Evolutionary conservation across 1,140 invertebrate genomes (phyloP).

Genomic region (Helicoverpa zea): DNA sequence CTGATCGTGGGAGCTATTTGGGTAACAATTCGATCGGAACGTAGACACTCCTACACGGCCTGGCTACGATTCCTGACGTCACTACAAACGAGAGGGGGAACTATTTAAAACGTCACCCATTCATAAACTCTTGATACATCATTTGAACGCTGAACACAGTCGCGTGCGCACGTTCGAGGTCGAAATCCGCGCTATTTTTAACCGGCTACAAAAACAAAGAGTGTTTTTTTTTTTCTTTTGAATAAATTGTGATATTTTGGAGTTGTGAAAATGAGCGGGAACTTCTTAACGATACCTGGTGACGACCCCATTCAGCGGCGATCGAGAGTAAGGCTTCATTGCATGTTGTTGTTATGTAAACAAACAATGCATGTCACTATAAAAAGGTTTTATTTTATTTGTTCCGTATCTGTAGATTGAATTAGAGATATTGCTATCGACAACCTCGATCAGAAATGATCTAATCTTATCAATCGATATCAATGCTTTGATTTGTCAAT

Average conservation of each 20-base stretch:
- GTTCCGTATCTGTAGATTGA: not conserved
- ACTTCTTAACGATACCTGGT: conserved; percentile 80
- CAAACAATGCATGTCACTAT: conserved; percentile 4
- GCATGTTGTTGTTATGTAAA: conserved; percentile 46
- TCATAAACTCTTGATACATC: conserved; percentile 75
- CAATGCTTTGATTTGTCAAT: not conserved
- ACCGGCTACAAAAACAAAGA: conserved; percentile 53
- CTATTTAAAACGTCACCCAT: conserved; percentile 84
- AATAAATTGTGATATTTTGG: conserved; percentile 2
- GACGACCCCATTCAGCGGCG: conserved; percentile 74
- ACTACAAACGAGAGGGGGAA: conserved; percentile 57
- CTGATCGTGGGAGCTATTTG: conserved; percentile 70
- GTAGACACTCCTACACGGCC: conserved; percentile 71
- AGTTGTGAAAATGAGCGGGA: conserved; percentile 78
- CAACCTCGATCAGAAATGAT: too few relatives aligned
- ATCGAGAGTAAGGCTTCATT: conserved; percentile 78
- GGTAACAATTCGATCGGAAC: conserved; percentile 70
- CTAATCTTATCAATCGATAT: not conserved
- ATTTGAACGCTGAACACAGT: conserved; percentile 68
- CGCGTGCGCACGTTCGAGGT: conserved; percentile 72
- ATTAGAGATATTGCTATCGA: not conserved
- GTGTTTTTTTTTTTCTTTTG: conserved; percentile 50
- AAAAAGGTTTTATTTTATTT: not conserved
- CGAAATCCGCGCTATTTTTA: conserved; percentile 56
- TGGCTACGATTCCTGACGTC: conserved; percentile 66